phyloP scores from a whole-genome alignment of 2,797 vertebrate genomes.

The Myoxocephalus aenaeus region DNA sequence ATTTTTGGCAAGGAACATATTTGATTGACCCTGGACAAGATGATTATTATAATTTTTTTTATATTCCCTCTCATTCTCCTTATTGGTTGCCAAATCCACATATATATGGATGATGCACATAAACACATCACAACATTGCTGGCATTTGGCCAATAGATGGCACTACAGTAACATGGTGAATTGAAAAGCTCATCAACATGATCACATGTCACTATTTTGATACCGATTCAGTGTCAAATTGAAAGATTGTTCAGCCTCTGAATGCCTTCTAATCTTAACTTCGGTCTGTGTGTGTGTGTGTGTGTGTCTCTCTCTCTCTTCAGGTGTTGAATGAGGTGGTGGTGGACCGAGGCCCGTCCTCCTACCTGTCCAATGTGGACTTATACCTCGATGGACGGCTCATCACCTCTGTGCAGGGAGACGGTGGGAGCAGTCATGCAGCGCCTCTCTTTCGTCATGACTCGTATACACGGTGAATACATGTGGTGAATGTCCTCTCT shows the following conservation, averaged over 20 bases:
- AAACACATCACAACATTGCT: background rate
- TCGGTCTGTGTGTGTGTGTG: background rate
- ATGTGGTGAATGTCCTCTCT: background rate
- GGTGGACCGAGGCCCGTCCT: slow-evolving; percentile 87
- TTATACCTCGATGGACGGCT: slow-evolving; percentile 87
- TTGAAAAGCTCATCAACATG: background rate
- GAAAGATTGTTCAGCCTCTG: background rate
- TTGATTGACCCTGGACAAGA: background rate
- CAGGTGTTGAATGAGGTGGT: slow-evolving; percentile 89
- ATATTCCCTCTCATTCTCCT: background rate
- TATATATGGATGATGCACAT: background rate
- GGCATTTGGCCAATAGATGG: slow-evolving; percentile 32
- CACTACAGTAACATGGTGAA: slow-evolving; percentile 5
- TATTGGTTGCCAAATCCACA: background rate
- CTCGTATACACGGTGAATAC: background rate
- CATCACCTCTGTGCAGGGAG: slow-evolving; percentile 89
- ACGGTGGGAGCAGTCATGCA: slow-evolving; percentile 72
- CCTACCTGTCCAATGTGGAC: slow-evolving; percentile 88
- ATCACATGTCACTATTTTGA: background rate
- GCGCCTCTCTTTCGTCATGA: background rate
- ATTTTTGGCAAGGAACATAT: background rate
- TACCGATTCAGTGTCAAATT: background rate
- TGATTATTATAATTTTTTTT: background rate
- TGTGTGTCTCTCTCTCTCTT: slow-evolving; percentile 17
- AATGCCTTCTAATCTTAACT: background rate